phyloP scores from a whole-genome alignment of 2,113 vertebrate genomes.

The Ptilonorhynchus violaceus region DNA sequence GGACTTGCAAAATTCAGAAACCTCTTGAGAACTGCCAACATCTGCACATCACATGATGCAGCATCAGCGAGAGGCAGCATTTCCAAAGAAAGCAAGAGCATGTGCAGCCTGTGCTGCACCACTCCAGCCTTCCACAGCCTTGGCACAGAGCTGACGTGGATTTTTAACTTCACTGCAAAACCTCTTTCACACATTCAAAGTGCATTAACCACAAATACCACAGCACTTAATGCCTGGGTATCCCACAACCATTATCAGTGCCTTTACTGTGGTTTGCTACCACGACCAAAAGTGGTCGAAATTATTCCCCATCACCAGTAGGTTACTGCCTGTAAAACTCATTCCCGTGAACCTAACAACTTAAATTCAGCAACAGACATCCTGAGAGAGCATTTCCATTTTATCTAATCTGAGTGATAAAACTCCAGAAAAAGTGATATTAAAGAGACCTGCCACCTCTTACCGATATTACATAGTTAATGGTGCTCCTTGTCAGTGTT shows the following conservation, averaged over 20 bases:
- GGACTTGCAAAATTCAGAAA: not conserved
- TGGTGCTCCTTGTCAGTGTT: not conserved
- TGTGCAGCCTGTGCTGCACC: accelerated
- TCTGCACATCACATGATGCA: not conserved
- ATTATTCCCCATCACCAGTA: not conserved
- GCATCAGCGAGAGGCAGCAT: accelerated
- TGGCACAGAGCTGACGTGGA: not conserved
- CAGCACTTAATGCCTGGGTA: not conserved
- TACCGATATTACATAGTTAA: not conserved
- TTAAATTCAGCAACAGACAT: not conserved
- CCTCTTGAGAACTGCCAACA: not conserved
- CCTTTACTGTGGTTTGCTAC: not conserved
- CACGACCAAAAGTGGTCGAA: not conserved
- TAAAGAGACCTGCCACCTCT: not conserved
- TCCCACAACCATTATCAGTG: not conserved
- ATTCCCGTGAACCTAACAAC: accelerated
- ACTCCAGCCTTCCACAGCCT: not conserved
- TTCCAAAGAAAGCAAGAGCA: not conserved
- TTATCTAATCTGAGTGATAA: not conserved
- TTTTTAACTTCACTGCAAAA: not conserved
- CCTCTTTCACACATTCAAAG: not conserved
- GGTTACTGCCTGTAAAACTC: not conserved
- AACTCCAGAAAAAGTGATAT: not conserved
- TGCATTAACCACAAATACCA: not conserved
- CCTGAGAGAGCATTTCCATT: not conserved